Percentiles rank a stretch among this genome's conserved stretches.
phyloP scores from a whole-genome alignment of 2,888 invertebrate species.

The Tiliacea citrago region DNA sequence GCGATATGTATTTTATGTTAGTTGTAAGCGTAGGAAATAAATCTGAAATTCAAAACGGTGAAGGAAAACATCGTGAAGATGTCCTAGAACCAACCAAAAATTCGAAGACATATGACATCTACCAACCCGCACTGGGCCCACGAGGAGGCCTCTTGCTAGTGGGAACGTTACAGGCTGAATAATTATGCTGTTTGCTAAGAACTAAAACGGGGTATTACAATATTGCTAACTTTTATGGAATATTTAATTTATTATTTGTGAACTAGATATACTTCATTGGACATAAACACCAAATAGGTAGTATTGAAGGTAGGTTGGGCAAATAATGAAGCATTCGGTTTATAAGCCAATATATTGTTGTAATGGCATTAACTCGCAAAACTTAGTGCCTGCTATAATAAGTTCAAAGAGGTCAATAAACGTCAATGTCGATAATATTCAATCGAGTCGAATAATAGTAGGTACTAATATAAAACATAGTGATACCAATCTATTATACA shows the following conservation, averaged over 20 bases:
- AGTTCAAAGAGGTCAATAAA: slow-evolving; percentile 1
- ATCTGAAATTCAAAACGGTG: no score
- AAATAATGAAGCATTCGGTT: slow-evolving; percentile 1
- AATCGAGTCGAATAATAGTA: no score
- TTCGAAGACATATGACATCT: no score
- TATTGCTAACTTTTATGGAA: not conserved
- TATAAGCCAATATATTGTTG: slow-evolving; percentile 7
- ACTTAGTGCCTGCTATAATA: not conserved
- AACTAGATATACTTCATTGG: not conserved
- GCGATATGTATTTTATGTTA: no score
- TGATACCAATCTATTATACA: not conserved
- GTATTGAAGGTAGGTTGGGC: not conserved
- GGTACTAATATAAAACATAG: slow-evolving; percentile 1
- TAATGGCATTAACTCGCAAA: slow-evolving; percentile 9
- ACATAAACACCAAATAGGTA: not conserved
- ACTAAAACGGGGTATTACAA: no score
- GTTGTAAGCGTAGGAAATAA: no score
- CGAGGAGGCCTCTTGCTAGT: no score
- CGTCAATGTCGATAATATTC: not conserved
- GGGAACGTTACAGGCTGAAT: no score
- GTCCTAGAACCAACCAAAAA: no score
- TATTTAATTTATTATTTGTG: not conserved
- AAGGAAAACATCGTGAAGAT: no score
- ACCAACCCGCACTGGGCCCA: no score
- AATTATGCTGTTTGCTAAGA: no score